Base-by-base conservation (phyloP, 2,888 invertebrate species). In the Stictocephala bisonia region DNA sequence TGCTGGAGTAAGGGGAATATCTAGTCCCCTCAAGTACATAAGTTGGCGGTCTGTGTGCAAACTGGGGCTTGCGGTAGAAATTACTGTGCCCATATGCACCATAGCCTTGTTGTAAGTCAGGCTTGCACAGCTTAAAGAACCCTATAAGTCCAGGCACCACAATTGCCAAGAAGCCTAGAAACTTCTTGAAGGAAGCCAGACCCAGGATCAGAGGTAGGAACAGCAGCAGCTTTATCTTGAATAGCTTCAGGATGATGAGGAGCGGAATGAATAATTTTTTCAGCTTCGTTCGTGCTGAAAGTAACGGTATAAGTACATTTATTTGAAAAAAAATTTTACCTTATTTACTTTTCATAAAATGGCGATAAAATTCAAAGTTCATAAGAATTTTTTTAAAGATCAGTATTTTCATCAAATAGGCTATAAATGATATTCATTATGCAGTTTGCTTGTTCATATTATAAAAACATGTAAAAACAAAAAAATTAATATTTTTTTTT, bases 141-240 rank as follows among this genome's bases (percentile, higher is more conserved):
- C 92, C 94, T 80, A 94, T 93, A 0, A 93, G 85, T 77, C 94
- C 92, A 70, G 94, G 94, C 75, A 94, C 85, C 41, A 93, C 88
- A 29, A 94, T 89, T 11, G 93, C 93, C 81, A 93, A 86, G 83
- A 94, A 90, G 50, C 93, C 93, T 0, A 94, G 87, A 83, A 94
- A 88, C 81, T 94, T 94, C 85, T 94, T 94, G 82, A 94, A 92
- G 64, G 94, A 94, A 27, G 91, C 94, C 77, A 94, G 86, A 1
- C 94, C 94, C 56, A 94, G 86, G 78, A 94, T 93, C 78, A 94
- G 87, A 0, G 94, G 94, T 83, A 94, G 84, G 86, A 94, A 93
- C 3, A 94, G 86, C 2, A 94, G 86, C 67, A 94, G 85, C 82
- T 94, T 94, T 82, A 94, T 82, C 84, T 94, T 94, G 87, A 94